Conservation (phyloP, 2,113 vertebrate genomes). For the Chamaetylas fuelleborni region DNA sequence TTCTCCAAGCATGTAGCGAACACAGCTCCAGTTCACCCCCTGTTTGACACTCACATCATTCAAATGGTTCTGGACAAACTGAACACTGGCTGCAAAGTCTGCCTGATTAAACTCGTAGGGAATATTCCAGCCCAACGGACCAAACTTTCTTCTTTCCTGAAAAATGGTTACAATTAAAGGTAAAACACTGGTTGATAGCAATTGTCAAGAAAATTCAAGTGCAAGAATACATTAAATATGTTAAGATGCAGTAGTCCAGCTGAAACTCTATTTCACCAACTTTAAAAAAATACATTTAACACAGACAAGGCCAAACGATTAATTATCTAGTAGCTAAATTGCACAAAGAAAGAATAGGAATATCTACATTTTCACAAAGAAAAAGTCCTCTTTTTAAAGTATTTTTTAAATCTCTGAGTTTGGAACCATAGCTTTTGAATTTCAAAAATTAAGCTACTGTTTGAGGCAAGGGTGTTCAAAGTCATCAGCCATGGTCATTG, state of each 20-base stretch:
- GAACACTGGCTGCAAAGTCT: slow-evolving; percentile 81
- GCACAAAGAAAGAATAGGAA: not conserved
- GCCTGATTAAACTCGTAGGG: slow-evolving; percentile 88
- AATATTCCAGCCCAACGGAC: slow-evolving; percentile 86
- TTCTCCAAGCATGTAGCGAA: slow-evolving; percentile 83
- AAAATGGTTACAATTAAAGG: not conserved
- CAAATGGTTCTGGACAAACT: slow-evolving; percentile 85
- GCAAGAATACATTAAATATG: not conserved
- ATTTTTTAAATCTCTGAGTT: not conserved
- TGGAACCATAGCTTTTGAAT: not conserved
- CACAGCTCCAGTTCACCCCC: slow-evolving; percentile 82
- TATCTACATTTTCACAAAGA: not conserved
- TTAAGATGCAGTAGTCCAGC: not conserved
- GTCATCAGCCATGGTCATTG: not conserved
- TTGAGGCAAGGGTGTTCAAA: not conserved
- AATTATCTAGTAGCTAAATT: not conserved
- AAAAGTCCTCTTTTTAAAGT: not conserved
- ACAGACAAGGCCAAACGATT: not conserved
- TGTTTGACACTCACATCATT: slow-evolving; percentile 70
- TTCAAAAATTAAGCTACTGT: not conserved
- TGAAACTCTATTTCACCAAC: not conserved
- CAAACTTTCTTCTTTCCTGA: slow-evolving; percentile 85
- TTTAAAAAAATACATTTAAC: not conserved
- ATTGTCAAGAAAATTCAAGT: not conserved
- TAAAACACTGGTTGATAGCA: not conserved